phyloP scores from a whole-genome alignment of 1,140 invertebrate species.

The Nephotettix cincticeps region DNA sequence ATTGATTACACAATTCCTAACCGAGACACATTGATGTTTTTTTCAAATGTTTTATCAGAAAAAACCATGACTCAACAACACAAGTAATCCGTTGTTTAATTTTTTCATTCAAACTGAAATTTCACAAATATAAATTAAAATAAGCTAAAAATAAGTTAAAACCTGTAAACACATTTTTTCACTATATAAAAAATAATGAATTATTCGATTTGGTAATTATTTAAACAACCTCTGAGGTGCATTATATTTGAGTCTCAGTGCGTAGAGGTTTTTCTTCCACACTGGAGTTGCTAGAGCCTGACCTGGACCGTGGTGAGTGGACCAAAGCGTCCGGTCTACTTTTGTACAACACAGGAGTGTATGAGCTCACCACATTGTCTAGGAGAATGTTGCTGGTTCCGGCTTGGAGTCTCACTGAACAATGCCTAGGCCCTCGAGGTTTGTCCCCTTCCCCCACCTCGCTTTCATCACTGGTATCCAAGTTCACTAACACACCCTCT shows the following conservation, averaged over 20 bases:
- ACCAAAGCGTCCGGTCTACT: constrained; percentile 29
- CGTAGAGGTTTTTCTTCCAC: not conserved
- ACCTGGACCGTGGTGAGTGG: constrained; percentile 18
- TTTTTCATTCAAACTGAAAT: too few species aligned
- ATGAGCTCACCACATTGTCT: constrained; percentile 59
- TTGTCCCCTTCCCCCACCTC: not conserved
- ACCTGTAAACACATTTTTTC: too few species aligned
- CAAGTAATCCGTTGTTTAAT: too few species aligned
- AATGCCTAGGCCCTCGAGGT: constrained; percentile 60
- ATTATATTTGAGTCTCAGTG: constrained; percentile 4
- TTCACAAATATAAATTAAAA: too few species aligned
- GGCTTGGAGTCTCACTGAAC: constrained; percentile 66
- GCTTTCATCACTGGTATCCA: constrained; percentile 47
- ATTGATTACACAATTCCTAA: too few species aligned
- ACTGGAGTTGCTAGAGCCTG: constrained; percentile 1
- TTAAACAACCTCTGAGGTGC: too few species aligned
- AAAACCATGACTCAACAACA: too few species aligned
- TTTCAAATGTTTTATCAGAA: too few species aligned
- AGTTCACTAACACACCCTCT: constrained; percentile 48
- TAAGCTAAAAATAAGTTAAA: too few species aligned
- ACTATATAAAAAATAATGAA: too few species aligned
- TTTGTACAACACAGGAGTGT: constrained; percentile 36
- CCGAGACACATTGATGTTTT: too few species aligned
- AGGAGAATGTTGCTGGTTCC: constrained; percentile 76
- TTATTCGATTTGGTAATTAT: too few species aligned